Conservation (phyloP, 2,797 vertebrate species). For the Periophthalmus magnuspinnatus region DNA sequence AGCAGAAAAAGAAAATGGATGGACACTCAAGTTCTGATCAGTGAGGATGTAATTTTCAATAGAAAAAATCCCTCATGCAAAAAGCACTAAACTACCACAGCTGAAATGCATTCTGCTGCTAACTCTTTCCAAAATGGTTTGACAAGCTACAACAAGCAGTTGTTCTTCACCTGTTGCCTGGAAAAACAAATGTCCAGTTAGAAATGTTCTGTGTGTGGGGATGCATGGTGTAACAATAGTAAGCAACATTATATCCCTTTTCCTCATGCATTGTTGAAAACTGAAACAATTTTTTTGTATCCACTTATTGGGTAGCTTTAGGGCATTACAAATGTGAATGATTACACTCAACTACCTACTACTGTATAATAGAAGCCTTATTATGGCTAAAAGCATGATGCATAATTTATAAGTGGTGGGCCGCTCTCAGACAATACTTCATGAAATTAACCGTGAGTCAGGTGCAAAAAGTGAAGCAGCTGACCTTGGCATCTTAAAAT, state of each 20-base stretch:
- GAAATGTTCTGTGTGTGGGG: background rate
- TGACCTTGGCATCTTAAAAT: constrained; percentile 33
- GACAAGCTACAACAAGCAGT: background rate
- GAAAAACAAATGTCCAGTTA: too few species aligned
- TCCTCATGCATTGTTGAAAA: background rate
- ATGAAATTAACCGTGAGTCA: constrained; percentile 47
- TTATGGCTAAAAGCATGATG: background rate
- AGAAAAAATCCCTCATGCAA: too few species aligned
- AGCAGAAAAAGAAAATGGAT: too few species aligned
- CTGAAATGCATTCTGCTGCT: background rate
- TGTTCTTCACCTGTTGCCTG: background rate
- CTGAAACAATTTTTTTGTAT: background rate
- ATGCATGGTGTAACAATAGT: background rate
- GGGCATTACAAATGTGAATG: background rate
- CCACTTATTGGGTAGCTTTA: background rate
- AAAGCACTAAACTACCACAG: too few species aligned
- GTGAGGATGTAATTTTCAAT: too few species aligned
- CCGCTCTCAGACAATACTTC: constrained; percentile 33
- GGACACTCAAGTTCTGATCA: too few species aligned
- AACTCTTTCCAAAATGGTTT: background rate
- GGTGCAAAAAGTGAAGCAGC: constrained; percentile 40
- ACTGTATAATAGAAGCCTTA: background rate
- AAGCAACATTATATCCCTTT: background rate
- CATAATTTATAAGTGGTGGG: constrained; percentile 31
- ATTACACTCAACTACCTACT: background rate